phyloP scores from a whole-genome alignment of 2,113 vertebrate species.

The Ageneiosus marmoratus region DNA sequence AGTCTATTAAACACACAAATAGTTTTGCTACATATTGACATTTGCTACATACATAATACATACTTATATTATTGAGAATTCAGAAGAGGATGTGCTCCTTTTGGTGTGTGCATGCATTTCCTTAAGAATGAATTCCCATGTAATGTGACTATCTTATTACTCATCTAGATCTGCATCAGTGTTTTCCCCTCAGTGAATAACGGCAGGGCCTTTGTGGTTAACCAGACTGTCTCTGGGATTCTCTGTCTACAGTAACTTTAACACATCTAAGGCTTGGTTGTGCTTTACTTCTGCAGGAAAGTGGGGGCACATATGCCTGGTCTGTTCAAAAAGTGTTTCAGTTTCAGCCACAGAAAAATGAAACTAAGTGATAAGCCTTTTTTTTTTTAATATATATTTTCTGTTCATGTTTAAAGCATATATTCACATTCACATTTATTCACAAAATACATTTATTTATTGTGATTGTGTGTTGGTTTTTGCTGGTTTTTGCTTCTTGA shows the following conservation, averaged over 20 bases:
- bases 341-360: no score
- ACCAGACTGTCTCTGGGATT: neutral
- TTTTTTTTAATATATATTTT: neutral
- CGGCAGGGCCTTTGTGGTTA: neutral
- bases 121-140: no score
- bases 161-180: no score
- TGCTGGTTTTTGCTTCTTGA: no score
- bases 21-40: neutral
- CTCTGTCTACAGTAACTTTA: neutral
- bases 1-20: neutral
- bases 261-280: neutral
- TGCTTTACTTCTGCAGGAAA: neutral
- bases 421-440: no score
- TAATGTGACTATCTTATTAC: no score
- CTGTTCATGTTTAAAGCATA: no score
- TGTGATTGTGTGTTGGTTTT: no score
- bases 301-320: no score
- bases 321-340: neutral
- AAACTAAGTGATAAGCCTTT: neutral
- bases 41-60: neutral
- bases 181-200: neutral
- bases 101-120: no score
- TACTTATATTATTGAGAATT: neutral
- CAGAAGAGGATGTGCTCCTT: no score
- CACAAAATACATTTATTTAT: no score